phyloP scores from a whole-genome alignment of 2,113 vertebrate species.

The Sciurus niger region DNA sequence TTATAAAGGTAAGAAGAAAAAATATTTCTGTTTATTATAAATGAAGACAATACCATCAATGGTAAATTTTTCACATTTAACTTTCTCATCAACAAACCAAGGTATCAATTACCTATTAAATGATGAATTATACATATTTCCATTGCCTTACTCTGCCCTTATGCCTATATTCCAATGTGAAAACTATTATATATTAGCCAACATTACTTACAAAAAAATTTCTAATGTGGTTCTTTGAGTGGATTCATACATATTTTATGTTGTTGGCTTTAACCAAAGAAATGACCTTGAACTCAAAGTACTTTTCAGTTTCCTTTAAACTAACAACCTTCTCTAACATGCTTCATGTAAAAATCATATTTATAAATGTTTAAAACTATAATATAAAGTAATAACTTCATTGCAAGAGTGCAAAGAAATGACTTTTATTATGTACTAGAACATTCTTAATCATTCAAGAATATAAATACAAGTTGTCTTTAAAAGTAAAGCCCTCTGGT shows the following conservation, averaged over 20 bases:
- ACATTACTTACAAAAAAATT: slow-evolving; percentile 25
- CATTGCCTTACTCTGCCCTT: neutral
- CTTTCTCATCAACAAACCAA: neutral
- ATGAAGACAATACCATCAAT: neutral
- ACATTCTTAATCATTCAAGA: slow-evolving; percentile 23
- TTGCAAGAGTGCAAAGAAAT: slow-evolving; percentile 12
- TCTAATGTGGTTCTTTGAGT: slow-evolving; percentile 16
- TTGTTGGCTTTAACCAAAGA: slow-evolving; percentile 55
- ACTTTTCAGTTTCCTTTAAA: slow-evolving; percentile 56
- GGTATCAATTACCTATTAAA: neutral
- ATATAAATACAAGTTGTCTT: slow-evolving; percentile 24
- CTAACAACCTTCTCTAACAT: slow-evolving; percentile 32
- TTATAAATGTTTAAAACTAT: slow-evolving; percentile 41
- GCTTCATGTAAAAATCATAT: slow-evolving; percentile 34
- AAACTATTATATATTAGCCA: slow-evolving; percentile 32
- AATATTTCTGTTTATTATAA: neutral
- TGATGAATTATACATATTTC: neutral
- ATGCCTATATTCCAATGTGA: neutral
- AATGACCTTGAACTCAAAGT: slow-evolving; percentile 51
- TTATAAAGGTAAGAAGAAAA: neutral
- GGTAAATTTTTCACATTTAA: neutral
- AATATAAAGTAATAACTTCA: neutral
- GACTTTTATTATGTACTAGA: neutral
- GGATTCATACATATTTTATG: slow-evolving; percentile 32
- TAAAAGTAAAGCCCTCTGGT: slow-evolving; percentile 40